These are phyloP conservation scores for Drosophila tani DNA, from an alignment of 1,140 invertebrate genomes.

Conservation along the genomic window DNA sequence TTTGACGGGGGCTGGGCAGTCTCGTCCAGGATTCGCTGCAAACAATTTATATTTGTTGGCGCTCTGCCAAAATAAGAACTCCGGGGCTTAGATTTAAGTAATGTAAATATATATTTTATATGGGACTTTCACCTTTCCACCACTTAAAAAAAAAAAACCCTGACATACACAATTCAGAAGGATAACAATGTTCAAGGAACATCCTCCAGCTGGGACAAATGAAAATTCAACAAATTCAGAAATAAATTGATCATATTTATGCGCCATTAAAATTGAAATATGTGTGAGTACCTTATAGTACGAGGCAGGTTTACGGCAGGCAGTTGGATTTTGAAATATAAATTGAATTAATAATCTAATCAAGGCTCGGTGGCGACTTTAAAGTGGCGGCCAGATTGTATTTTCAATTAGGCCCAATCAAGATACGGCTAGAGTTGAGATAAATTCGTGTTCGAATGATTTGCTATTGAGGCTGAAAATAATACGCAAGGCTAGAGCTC, in stretches of 20 bases:
- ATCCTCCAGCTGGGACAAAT: no score
- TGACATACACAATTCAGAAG: no score
- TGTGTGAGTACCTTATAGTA: not conserved
- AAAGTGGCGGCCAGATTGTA: not conserved
- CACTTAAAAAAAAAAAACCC: no score
- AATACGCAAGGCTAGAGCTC: slow-evolving; percentile 4
- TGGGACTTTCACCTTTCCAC: no score
- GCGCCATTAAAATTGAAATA: slow-evolving; percentile 5
- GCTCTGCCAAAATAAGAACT: no score
- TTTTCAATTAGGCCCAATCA: slow-evolving; percentile 26
- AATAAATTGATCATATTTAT: not conserved
- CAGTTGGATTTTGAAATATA: not conserved
- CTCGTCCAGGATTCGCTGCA: no score
- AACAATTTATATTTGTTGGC: no score
- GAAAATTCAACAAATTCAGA: no score
- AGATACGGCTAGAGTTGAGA: not conserved
- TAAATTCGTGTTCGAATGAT: slow-evolving; percentile 18
- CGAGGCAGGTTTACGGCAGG: not conserved
- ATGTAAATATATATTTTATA: no score
- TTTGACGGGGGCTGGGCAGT: no score
- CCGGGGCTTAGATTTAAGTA: no score
- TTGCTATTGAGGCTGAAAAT: slow-evolving; percentile 18
- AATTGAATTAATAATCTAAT: slow-evolving; percentile 13
- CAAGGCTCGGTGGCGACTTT: not conserved
- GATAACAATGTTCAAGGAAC: no score